Conservation (phyloP, 2,113 vertebrate genomes). For the Addax nasomaculatus region DNA sequence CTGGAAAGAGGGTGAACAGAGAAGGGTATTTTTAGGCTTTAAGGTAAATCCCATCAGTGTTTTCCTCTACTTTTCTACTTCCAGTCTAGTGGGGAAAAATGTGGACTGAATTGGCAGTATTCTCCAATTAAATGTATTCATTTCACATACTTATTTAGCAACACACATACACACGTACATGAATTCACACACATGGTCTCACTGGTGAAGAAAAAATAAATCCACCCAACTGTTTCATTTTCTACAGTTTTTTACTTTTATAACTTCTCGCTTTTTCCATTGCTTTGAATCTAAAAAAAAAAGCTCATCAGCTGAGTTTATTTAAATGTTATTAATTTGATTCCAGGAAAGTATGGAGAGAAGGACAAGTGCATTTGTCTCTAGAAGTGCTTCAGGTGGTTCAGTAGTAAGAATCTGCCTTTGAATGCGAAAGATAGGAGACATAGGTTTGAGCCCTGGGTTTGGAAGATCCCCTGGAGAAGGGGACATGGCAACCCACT, state of each 20-base stretch:
- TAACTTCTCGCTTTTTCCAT: not conserved
- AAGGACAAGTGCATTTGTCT: not conserved
- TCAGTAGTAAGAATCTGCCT: not conserved
- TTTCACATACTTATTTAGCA: not conserved
- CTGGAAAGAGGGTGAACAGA: not conserved
- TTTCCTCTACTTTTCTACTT: not conserved
- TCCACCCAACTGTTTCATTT: not conserved
- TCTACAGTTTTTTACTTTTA: not conserved
- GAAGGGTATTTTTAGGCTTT: not conserved
- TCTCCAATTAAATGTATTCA: not conserved
- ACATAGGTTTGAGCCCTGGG: not conserved
- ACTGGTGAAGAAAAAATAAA: constrained; percentile 26
- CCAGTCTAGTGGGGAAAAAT: not conserved
- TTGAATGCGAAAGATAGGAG: not conserved
- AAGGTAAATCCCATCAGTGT: not conserved
- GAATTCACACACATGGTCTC: not conserved
- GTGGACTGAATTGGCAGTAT: not conserved
- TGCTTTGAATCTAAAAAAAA: not conserved
- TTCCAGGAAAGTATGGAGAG: not conserved
- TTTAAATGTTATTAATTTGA: not conserved
- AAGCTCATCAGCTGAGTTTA: not conserved
- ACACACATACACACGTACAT: not conserved
- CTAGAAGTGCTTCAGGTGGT: not conserved
- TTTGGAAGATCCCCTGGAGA: not conserved
- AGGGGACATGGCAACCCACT: not conserved